Evolutionary conservation across 2,113 vertebrate genomes (phyloP), one percentile per base, ranked within the genome.

Genomic region (Epinephelus moara): DNA sequence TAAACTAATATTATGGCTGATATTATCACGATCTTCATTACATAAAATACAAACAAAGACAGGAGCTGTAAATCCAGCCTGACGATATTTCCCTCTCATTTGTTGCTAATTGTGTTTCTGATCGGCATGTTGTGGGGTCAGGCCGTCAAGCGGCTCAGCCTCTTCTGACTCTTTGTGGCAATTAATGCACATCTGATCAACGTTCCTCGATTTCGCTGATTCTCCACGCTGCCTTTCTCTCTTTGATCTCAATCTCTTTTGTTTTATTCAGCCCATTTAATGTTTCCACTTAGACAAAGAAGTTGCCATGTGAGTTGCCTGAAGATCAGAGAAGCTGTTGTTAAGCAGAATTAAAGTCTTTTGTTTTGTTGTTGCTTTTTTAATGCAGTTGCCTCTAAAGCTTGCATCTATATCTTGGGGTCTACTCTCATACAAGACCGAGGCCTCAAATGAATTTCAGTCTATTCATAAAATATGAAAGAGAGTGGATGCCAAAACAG

Each of bases 401-500:
- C 71, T 45, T 37, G 21, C 4, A 1, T 42, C 52, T 73, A n/a
- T 33, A 63, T 70, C 75, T 84, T 15, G 3, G 18, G 55, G 49
- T 71, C 67, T 76, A 1, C 77, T 74, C 59, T 80, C 42, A 11
- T 17, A 74, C 6, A 6, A 72, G 62, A 53, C 62, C n/a, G 56
- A 78, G 25, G 33, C 74, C 77, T 83, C 75, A 88, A 86, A 88
- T 86, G 86, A 69, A 78, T 86, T 82, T 84, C 53, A n/a, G 27
- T 53, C 56, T 70, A 78, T 87, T 81, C 76, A 78, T 21, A 18
- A 55, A 69, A 83, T 78, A 61, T 78, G 77, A 75, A 76, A 80
- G 76, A 78, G 47, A 75, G 52, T 52, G 40, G 56, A 80, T 80
- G 78, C n/a, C 78, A 47, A 63, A 53, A 25, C 62, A 77, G 84